phyloP scores from a whole-genome alignment of 2,797 vertebrate species.

The Mormyrus proboscirostris region DNA sequence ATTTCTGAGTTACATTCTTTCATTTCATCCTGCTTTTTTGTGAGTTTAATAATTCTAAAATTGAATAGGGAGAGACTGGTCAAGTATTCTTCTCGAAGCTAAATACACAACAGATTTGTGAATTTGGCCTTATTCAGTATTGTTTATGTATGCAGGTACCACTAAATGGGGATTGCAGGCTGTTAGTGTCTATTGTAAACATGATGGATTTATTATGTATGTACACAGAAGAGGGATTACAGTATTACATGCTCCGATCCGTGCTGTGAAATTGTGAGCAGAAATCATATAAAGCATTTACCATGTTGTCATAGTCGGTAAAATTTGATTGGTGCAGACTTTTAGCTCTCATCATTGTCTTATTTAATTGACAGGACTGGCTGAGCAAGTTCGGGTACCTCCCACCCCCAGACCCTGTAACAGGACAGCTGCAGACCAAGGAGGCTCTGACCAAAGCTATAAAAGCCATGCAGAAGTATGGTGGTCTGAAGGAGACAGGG shows the following conservation, averaged over 20 bases:
- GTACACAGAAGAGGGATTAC: background rate
- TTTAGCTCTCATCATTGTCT: background rate
- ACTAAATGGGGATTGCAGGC: background rate
- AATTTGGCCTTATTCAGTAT: background rate
- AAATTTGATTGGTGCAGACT: background rate
- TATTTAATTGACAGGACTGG: background rate
- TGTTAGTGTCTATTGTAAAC: background rate
- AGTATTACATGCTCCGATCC: background rate
- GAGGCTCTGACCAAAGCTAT: background rate
- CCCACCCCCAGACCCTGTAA: background rate
- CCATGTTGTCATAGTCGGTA: background rate
- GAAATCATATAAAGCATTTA: background rate
- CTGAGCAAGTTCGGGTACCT: background rate
- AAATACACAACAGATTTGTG: background rate
- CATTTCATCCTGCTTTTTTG: background rate
- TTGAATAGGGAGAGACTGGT: background rate
- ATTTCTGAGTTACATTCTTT: background rate
- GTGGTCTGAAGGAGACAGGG: conserved; percentile 53
- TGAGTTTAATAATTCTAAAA: background rate
- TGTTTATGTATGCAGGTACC: background rate
- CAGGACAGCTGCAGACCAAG: background rate
- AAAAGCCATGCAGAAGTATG: background rate
- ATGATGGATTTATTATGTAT: background rate
- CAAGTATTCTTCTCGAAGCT: background rate
- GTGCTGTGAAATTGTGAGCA: background rate